phyloP scores from a whole-genome alignment of 2,113 vertebrate genomes.

The Galbula dea region DNA sequence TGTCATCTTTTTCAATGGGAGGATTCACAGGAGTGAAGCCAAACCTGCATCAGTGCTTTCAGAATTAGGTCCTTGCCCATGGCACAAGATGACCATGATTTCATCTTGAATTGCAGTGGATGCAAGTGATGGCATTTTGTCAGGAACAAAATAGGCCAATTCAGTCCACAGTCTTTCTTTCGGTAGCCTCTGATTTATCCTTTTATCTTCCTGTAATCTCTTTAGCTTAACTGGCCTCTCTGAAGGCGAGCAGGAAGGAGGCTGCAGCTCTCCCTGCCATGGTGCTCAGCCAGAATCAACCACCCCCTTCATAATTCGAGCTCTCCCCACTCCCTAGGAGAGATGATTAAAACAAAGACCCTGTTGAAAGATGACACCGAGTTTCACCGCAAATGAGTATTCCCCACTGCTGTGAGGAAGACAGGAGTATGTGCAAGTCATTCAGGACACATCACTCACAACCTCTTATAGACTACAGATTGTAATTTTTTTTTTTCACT shows the following conservation, averaged over 20 bases:
- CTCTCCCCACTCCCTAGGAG: not conserved
- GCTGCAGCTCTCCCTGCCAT: not conserved
- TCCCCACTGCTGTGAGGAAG: not conserved
- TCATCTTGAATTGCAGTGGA: not conserved
- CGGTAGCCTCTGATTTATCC: not conserved
- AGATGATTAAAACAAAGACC: constrained; percentile 17
- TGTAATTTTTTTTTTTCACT: not conserved
- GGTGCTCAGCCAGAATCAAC: not conserved
- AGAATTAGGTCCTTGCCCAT: not conserved
- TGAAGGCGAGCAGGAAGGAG: not conserved
- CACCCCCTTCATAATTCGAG: not conserved
- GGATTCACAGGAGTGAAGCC: not conserved
- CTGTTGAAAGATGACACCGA: constrained; percentile 35
- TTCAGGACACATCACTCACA: constrained; percentile 11
- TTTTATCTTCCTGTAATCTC: not conserved
- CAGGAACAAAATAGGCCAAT: not conserved
- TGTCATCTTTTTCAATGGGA: not conserved
- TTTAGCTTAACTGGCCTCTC: not conserved
- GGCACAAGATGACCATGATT: not conserved
- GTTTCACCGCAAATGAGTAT: not conserved
- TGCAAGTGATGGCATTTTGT: not conserved
- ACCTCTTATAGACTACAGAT: not conserved
- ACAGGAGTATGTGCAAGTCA: not conserved
- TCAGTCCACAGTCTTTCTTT: not conserved
- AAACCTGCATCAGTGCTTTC: not conserved